A percentile compares a stretch with the other conserved stretches of the same genome.
Evolutionary conservation across 1,140 invertebrate species (phyloP).

Genomic region (Atta cephalotes): DNA sequence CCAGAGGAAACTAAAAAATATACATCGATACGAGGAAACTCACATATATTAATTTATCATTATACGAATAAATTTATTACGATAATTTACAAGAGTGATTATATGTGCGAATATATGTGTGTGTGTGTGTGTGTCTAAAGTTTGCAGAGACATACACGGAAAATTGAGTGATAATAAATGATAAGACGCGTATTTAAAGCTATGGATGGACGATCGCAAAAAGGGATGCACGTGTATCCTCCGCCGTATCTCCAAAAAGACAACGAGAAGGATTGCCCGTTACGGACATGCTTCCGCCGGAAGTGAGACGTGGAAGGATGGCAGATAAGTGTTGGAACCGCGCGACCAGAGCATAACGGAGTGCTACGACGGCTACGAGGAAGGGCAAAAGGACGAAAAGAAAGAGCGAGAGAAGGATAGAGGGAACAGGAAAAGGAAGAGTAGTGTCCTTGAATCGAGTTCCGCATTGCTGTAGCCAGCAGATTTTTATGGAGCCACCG

Average conservation of each 20-base stretch:
- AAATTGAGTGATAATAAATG: not conserved
- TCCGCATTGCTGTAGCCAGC: slow-evolving; percentile 74
- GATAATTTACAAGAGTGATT: not conserved
- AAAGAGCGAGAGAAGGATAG: not conserved
- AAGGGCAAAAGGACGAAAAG: slow-evolving; percentile 38
- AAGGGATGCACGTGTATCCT: not conserved
- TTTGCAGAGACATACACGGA: not conserved
- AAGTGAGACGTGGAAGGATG: slow-evolving; percentile 55
- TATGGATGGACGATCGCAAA: not conserved
- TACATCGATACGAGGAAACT: not conserved
- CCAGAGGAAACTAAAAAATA: not conserved
- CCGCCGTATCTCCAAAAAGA: slow-evolving; percentile 38
- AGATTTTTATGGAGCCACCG: slow-evolving; percentile 34
- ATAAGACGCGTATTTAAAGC: not conserved
- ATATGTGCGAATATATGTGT: no score
- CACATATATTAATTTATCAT: not conserved
- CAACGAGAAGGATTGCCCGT: slow-evolving; percentile 27
- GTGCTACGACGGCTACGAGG: not conserved
- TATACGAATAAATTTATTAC: not conserved
- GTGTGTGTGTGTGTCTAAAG: not conserved
- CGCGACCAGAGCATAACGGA: slow-evolving; percentile 63
- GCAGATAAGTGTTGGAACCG: slow-evolving; percentile 60
- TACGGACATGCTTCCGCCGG: slow-evolving; percentile 65
- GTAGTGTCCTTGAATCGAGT: slow-evolving; percentile 68
- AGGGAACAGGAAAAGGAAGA: slow-evolving; percentile 62